phyloP scores from a whole-genome alignment of 2,113 vertebrate genomes.

The Falco punctatus region DNA sequence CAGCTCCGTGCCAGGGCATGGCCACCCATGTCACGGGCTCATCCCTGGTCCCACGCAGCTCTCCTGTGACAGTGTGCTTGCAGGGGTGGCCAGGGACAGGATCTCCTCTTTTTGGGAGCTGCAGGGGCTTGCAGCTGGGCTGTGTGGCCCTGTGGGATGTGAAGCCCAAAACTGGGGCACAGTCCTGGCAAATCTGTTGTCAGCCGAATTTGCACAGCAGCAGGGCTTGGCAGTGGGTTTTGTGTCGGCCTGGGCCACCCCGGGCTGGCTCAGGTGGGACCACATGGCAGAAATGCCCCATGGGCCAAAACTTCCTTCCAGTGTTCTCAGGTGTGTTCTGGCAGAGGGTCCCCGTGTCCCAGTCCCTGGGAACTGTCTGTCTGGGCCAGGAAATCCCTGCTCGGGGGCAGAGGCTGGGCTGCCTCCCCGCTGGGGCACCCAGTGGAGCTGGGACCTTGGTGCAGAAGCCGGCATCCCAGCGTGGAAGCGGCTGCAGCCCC shows the following conservation, averaged over 20 bases:
- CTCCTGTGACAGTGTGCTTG: not conserved
- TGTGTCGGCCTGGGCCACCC: not conserved
- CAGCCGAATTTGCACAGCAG: not conserved
- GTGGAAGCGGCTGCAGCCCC: not conserved
- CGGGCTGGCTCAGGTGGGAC: not conserved
- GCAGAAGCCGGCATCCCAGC: fast-evolving
- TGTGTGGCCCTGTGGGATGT: not conserved
- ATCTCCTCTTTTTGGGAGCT: not conserved
- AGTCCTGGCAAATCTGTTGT: not conserved
- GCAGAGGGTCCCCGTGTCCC: fast-evolving
- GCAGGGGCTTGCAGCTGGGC: not conserved
- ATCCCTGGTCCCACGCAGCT: fast-evolving
- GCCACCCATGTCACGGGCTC: fast-evolving
- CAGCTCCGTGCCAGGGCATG: not conserved
- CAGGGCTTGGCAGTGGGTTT: not conserved
- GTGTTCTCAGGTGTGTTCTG: not conserved
- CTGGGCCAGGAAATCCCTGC: not conserved
- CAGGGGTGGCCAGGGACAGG: not conserved
- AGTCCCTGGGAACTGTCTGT: not conserved
- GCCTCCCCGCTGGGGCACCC: not conserved
- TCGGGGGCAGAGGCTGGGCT: not conserved
- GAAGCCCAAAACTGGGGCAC: fast-evolving
- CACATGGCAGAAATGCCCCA: fast-evolving
- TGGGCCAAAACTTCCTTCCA: not conserved
- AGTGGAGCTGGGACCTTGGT: fast-evolving